Evolutionary conservation across 2,113 vertebrate genomes (phyloP).

Genomic region (Okapia johnstoni): DNA sequence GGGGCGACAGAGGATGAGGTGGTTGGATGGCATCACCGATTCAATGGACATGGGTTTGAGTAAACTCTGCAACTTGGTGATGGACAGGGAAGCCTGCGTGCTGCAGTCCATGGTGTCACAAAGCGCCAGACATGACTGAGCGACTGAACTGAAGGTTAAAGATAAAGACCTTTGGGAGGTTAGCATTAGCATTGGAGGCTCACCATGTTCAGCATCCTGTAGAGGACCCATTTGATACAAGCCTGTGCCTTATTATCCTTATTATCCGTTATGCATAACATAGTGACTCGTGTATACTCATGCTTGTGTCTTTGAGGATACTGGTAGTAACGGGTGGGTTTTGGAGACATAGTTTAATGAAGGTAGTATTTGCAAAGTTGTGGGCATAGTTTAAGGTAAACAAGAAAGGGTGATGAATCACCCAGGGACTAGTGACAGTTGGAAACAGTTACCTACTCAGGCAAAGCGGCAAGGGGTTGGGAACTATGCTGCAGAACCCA

Average conservation of each 20-base stretch:
- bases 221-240: not conserved
- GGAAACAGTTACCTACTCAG: not conserved
- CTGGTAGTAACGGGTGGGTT: not conserved
- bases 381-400: not conserved
- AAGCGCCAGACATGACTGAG: not conserved
- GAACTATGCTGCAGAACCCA: not conserved
- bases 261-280: not conserved
- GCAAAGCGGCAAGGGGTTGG: not conserved
- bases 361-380: not conserved
- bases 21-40: not conserved
- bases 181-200: not conserved
- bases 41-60: not conserved
- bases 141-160: not conserved
- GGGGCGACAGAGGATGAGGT: rapidly evolving
- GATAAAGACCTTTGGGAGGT: not conserved
- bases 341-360: not conserved
- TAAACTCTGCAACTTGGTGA: not conserved
- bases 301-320: not conserved
- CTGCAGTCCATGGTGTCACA: not conserved
- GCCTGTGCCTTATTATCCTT: not conserved
- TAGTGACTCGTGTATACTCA: not conserved
- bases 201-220: not conserved
- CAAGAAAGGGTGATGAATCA: not conserved
- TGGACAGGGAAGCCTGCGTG: not conserved
- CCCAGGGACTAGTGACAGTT: not conserved